Conservation (phyloP, 2,888 invertebrate genomes). For the Nasonia oneida region DNA sequence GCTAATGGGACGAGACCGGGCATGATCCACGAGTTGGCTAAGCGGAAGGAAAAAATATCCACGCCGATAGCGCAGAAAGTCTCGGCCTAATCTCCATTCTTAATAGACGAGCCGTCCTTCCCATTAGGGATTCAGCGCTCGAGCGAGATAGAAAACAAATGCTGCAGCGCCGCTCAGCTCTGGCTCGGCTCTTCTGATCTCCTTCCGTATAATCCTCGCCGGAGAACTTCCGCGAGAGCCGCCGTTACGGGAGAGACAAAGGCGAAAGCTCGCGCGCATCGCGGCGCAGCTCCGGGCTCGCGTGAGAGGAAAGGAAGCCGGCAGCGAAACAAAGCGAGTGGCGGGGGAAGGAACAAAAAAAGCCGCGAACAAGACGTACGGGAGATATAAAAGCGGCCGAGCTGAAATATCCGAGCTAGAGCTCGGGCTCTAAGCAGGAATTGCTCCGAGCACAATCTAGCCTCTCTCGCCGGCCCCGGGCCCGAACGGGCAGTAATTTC, state of each 20-base stretch:
- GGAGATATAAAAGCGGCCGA: slow-evolving; percentile 19
- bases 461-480: not conserved
- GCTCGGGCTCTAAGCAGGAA: slow-evolving; percentile 29
- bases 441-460: slow-evolving; percentile 18
- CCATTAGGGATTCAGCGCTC: slow-evolving; percentile 15
- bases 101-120: slow-evolving; percentile 9
- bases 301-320: slow-evolving; percentile 5
- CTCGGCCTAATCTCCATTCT: slow-evolving; percentile 4
- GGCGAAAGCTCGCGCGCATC: slow-evolving; percentile 39
- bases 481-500: slow-evolving; percentile 50
- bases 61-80: too few relatives aligned
- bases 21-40: not conserved
- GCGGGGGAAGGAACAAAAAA: not conserved
- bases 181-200: slow-evolving; percentile 10
- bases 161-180: not conserved
- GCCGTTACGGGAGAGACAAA: slow-evolving; percentile 28
- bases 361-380: not conserved
- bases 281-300: slow-evolving; percentile 15
- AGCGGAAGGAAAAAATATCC: not conserved
- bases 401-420: slow-evolving; percentile 21
- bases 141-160: slow-evolving; percentile 15
- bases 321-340: slow-evolving; percentile 10
- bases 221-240: slow-evolving; percentile 14
- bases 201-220: slow-evolving; percentile 25
- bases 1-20: not conserved